A percentile compares a stretch with the other conserved stretches of the same genome.
These are phyloP conservation scores for Calcarius lapponicus DNA, from an alignment of 2,797 vertebrate species.

Conservation along the genomic window DNA sequence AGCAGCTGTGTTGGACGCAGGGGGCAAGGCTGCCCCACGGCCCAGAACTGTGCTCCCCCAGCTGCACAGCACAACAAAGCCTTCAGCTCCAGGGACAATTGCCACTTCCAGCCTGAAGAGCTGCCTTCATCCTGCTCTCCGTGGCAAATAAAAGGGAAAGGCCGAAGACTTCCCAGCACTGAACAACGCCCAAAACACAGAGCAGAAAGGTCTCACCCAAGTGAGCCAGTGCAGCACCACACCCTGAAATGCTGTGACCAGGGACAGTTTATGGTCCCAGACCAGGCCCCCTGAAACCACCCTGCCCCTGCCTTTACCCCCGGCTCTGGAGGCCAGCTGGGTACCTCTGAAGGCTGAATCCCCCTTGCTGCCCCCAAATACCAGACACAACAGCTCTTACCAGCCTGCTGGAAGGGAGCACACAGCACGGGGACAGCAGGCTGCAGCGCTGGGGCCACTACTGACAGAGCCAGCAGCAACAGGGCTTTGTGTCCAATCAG, in stretches of 20 bases:
- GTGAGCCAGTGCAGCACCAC: neutral
- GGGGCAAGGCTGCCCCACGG: neutral
- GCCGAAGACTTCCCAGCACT: neutral
- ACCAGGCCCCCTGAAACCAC: neutral
- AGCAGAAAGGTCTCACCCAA: neutral
- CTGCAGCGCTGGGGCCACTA: rapidly evolving
- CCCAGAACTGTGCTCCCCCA: neutral
- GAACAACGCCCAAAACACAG: neutral
- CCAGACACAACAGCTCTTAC: neutral
- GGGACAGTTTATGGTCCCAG: neutral
- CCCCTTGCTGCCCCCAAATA: too few species aligned
- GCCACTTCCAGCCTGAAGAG: neutral
- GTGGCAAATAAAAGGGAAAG: neutral
- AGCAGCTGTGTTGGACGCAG: neutral
- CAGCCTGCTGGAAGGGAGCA: neutral
- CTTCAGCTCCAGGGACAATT: neutral
- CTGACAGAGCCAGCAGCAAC: neutral
- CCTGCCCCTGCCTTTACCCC: neutral
- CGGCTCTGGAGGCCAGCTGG: neutral
- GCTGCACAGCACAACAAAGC: neutral
- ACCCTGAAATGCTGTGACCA: neutral
- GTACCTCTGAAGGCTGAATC: neutral
- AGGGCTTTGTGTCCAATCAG: rapidly evolving
- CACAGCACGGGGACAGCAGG: rapidly evolving
- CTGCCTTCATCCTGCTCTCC: rapidly evolving